Evolutionary conservation across 2,797 vertebrate genomes (phyloP), one percentile per base, ranked within the genome.

Genomic region (Chloroceryle inda): DNA sequence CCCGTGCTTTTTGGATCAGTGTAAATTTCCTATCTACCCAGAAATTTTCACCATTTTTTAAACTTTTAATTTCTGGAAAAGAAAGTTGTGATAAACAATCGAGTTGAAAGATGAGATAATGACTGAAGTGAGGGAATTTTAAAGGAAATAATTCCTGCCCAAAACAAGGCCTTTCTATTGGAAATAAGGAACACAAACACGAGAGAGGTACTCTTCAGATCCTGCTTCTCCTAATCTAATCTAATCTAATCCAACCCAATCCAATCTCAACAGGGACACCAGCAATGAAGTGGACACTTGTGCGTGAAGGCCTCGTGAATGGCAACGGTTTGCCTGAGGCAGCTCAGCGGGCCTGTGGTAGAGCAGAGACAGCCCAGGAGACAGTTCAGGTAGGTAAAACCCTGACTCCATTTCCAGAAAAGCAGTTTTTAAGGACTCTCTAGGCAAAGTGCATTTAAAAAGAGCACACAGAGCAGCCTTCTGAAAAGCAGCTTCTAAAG

Each of bases 341-440:
- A 42, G 10, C 11, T 38, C 0, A 13, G 59, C 35, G n/a, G 23
- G 50, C 21, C 66, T 3, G 9, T 1, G 45, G 26, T 0, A 10
- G 44, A 71, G 42, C 64, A 58, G 20, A 9, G 27, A 11, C 49
- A 67, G 33, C 40, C 49, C n/a, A 33, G 18, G 1, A 18, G 76
- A 37, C 2, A 8, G 8, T 63, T 37, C 3, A 4, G 17, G n/a
- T 2, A 20, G 16, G 22, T 50, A 20, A 61, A 64, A 67, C 5
- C 20, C 31, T 13, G 21, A 31, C 20, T 11, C 3, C 0, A 0
- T 14, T 59, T 80, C 38, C 22, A 53, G 71, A 89, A 89, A 45
- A 14, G 9, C 18, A 7, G 4, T 20, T 83, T 67, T 80, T 11
- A 81, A 61, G 38, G 14, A 38, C 69, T 22, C 12, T 22, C 37